Percentiles rank a stretch among this genome's conserved stretches.
These are phyloP conservation scores for Corythornis madagascariensis DNA, from an alignment of 2,113 vertebrate species.

Conservation along the genomic window DNA sequence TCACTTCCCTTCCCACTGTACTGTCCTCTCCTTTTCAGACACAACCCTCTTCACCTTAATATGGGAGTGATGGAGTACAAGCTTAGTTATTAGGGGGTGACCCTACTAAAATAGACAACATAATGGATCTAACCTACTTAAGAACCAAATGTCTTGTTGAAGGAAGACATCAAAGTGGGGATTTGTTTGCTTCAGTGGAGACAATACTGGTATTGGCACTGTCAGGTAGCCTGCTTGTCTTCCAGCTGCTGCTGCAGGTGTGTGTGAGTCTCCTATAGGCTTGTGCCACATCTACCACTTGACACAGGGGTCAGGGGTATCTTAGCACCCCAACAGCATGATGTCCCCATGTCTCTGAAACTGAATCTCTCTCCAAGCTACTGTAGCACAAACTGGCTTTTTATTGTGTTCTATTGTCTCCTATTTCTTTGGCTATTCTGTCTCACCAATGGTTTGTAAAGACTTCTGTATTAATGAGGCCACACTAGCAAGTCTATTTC, in stretches of 20 bases:
- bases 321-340: fast-evolving
- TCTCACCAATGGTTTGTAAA: neutral
- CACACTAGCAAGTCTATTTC: neutral
- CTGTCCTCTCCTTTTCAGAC: neutral
- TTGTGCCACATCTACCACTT: neutral
- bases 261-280: neutral
- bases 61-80: neutral
- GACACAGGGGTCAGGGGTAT: neutral
- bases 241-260: neutral
- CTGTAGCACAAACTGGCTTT: neutral
- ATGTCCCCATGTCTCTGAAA: too few relatives aligned
- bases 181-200: neutral
- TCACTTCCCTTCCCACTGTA: neutral
- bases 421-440: neutral
- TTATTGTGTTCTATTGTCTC: neutral
- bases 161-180: neutral
- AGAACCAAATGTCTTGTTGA: neutral
- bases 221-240: neutral
- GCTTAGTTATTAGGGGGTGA: neutral
- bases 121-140: neutral
- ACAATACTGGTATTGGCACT: neutral
- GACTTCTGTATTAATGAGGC: neutral
- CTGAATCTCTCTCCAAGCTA: neutral
- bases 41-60: neutral
- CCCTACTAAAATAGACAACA: neutral